Evolutionary conservation across 2,113 vertebrate species (phyloP).

Genomic region (Hippocampus comes): DNA sequence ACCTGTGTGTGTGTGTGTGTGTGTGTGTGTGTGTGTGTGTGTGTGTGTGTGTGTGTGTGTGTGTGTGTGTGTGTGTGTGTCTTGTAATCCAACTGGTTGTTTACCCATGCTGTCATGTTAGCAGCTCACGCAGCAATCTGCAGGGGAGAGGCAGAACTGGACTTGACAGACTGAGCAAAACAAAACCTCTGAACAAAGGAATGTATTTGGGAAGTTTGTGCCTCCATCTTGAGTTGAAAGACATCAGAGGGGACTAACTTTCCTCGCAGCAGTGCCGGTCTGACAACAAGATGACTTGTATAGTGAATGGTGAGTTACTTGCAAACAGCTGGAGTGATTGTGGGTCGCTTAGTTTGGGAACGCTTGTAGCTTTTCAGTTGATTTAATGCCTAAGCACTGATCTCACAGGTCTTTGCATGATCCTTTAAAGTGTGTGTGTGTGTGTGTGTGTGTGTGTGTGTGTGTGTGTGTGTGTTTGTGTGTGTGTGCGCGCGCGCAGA

Average conservation of each 20-base stretch:
- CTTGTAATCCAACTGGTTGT: slow-evolving; percentile 37
- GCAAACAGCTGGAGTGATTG: slow-evolving; percentile 32
- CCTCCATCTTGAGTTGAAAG: slow-evolving; percentile 59
- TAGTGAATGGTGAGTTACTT: slow-evolving; percentile 50
- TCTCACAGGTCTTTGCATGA: not conserved
- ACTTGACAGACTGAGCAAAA: slow-evolving; percentile 47
- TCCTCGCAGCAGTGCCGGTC: slow-evolving; percentile 37
- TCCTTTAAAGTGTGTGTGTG: slow-evolving; percentile 26
- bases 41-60: slow-evolving; percentile 11
- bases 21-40: slow-evolving; percentile 41
- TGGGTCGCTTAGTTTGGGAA: slow-evolving; percentile 17
- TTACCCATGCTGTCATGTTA: slow-evolving; percentile 50
- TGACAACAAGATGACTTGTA: slow-evolving; percentile 35
- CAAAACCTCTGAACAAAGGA: slow-evolving; percentile 42
- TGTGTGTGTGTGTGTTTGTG: slow-evolving; percentile 11
- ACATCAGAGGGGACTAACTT: slow-evolving; percentile 53
- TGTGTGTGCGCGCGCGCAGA: slow-evolving; percentile 8
- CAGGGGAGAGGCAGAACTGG: slow-evolving; percentile 47
- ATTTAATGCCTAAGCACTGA: not conserved
- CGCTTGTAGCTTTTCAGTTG: not conserved
- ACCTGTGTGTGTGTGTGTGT: slow-evolving; percentile 63
- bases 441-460: too few species aligned
- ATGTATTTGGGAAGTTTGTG: slow-evolving; percentile 52
- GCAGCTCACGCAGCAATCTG: slow-evolving; percentile 40
- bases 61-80: not conserved